These are phyloP conservation scores for Drosophila kanapiae DNA, from an alignment of 1,140 invertebrate species.

Conservation along the genomic window DNA sequence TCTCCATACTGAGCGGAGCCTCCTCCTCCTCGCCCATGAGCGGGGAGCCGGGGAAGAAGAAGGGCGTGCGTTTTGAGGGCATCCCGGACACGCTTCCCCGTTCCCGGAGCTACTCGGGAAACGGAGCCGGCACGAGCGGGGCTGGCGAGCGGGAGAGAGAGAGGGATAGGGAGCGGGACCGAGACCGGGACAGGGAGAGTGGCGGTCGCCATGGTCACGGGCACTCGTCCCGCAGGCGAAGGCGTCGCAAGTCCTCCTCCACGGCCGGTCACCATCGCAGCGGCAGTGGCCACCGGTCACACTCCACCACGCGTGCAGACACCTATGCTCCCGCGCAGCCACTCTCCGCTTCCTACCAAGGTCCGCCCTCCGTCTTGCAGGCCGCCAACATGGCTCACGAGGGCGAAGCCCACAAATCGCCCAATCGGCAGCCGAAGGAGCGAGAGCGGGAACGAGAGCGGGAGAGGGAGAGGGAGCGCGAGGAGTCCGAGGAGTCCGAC, in stretches of 20 bases:
- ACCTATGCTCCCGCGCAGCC: constrained; percentile 78
- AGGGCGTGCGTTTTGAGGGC: constrained; percentile 84
- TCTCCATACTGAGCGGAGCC: constrained; percentile 76
- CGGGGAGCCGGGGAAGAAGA: constrained; percentile 75
- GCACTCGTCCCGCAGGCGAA: constrained; percentile 60
- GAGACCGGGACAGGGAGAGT: constrained; percentile 35
- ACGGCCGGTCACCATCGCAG: constrained; percentile 60
- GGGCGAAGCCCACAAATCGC: constrained; percentile 34
- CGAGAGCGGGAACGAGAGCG: constrained; percentile 42
- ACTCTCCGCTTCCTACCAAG: constrained; percentile 78
- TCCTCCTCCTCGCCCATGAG: constrained; percentile 83
- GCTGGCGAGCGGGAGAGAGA: constrained; percentile 39
- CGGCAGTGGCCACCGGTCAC: constrained; percentile 74
- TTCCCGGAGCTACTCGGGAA: constrained; percentile 81
- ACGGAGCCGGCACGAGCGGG: constrained; percentile 72
- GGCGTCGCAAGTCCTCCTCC: constrained; percentile 77
- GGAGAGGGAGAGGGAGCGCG: constrained; percentile 57
- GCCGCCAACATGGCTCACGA: constrained; percentile 26
- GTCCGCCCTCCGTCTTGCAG: constrained; percentile 65
- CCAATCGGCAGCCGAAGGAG: constrained; percentile 34
- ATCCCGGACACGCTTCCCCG: constrained; percentile 76
- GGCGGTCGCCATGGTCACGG: constrained; percentile 57
- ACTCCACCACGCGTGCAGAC: constrained; percentile 79
- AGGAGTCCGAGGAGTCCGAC: constrained; percentile 88
- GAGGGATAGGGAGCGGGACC: constrained; percentile 15